phyloP scores from a whole-genome alignment of 2,797 vertebrate genomes.

The Spinus olivaceus region DNA sequence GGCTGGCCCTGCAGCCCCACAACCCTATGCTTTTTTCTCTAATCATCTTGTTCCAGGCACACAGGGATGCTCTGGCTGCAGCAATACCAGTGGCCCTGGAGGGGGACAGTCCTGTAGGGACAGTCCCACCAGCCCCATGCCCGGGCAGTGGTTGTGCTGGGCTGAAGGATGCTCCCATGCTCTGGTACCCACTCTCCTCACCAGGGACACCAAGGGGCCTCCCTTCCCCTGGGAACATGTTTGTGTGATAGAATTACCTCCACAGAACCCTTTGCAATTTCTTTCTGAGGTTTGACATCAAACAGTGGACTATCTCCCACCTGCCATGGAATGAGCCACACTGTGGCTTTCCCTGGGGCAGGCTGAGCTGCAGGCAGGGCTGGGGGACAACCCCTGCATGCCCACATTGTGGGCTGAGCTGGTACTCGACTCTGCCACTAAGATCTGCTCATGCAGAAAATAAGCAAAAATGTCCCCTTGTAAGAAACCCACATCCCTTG shows the following conservation, averaged over 20 bases:
- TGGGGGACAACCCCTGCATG: background rate
- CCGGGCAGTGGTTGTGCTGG: background rate
- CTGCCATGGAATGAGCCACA: fast-evolving
- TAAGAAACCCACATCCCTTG: fast-evolving
- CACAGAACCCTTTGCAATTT: background rate
- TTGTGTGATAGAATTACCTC: background rate
- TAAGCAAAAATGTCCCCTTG: background rate
- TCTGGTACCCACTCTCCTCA: background rate
- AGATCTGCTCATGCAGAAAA: background rate
- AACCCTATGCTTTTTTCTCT: fast-evolving
- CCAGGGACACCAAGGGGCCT: background rate
- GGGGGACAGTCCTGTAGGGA: background rate
- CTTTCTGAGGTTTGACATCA: background rate
- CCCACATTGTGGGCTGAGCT: fast-evolving
- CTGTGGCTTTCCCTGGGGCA: background rate
- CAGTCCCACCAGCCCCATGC: background rate
- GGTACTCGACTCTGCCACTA: background rate
- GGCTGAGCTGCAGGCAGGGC: background rate
- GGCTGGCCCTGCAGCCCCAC: background rate
- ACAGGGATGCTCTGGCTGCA: background rate
- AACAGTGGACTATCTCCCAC: background rate
- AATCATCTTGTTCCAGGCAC: background rate
- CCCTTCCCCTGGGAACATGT: background rate
- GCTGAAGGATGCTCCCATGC: background rate
- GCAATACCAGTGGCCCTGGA: background rate